Evolutionary conservation across 2,113 vertebrate species (phyloP).

Genomic region (Arenaria interpres): DNA sequence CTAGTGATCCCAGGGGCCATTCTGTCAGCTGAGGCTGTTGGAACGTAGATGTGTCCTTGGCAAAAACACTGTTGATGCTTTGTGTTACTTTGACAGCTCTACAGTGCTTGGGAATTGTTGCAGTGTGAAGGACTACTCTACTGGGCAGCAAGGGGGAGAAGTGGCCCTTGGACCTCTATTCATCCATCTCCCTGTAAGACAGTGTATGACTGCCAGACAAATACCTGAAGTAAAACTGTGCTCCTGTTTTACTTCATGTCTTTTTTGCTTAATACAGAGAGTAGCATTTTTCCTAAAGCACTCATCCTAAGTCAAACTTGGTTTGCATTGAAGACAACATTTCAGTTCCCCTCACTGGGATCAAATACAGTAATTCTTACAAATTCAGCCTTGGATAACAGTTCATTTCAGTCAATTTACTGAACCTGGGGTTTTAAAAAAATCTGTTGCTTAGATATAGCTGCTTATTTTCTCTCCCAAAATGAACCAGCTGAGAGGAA

Average conservation of each 20-base stretch:
- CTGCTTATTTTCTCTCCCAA: neutral
- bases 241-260: neutral
- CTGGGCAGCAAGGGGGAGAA: neutral
- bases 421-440: neutral
- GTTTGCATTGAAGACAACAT: neutral
- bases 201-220: neutral
- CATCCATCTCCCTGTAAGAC: neutral
- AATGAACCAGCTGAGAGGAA: neutral
- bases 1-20: neutral
- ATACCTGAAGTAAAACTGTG: neutral
- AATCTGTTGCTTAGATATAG: neutral
- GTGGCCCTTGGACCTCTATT: neutral
- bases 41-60: neutral
- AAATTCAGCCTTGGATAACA: neutral
- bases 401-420: neutral
- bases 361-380: neutral
- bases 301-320: neutral
- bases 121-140: neutral
- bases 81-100: neutral
- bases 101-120: neutral
- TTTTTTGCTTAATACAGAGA: neutral
- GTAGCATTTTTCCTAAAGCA: neutral
- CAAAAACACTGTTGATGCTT: neutral
- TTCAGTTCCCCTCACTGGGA: neutral
- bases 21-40: neutral